A percentile compares a stretch with the other conserved stretches of the same genome.
These are phyloP conservation scores for Papilio xuthus DNA, from an alignment of 1,140 invertebrate species.

Conservation along the genomic window DNA sequence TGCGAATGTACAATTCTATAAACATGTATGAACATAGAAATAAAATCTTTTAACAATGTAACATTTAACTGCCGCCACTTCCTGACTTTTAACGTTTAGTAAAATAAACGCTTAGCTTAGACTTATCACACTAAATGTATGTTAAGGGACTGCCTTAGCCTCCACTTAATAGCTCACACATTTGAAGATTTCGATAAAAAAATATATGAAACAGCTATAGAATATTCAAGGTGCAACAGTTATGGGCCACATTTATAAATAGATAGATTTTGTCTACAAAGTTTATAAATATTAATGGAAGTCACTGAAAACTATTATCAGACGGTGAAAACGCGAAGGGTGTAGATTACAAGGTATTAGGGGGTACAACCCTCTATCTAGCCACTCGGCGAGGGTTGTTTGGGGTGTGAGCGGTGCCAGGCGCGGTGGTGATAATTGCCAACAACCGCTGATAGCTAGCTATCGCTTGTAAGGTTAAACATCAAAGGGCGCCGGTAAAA, in stretches of 20 bases:
- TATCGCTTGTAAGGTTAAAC: neutral
- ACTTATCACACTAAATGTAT: too few species aligned
- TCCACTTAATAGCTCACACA: too few species aligned
- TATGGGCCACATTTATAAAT: neutral
- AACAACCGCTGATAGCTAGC: neutral
- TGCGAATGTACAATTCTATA: too few species aligned
- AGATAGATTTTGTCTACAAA: neutral
- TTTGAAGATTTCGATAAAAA: too few species aligned
- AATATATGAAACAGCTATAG: too few species aligned
- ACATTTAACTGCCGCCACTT: too few species aligned
- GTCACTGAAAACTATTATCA: constrained; percentile 8
- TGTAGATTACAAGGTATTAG: neutral
- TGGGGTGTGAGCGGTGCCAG: neutral
- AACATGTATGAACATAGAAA: too few species aligned
- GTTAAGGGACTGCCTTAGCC: too few species aligned
- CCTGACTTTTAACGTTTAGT: too few species aligned
- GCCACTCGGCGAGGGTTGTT: neutral
- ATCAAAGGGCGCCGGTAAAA: neutral
- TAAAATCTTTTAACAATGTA: too few species aligned
- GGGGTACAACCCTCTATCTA: neutral
- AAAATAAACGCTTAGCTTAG: too few species aligned
- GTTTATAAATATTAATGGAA: neutral
- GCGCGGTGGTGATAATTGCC: constrained; percentile 13
- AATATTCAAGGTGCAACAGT: neutral
- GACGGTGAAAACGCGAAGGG: neutral